Conservation (phyloP, 2,888 invertebrate species). For the Lomographa bimaculata region DNA sequence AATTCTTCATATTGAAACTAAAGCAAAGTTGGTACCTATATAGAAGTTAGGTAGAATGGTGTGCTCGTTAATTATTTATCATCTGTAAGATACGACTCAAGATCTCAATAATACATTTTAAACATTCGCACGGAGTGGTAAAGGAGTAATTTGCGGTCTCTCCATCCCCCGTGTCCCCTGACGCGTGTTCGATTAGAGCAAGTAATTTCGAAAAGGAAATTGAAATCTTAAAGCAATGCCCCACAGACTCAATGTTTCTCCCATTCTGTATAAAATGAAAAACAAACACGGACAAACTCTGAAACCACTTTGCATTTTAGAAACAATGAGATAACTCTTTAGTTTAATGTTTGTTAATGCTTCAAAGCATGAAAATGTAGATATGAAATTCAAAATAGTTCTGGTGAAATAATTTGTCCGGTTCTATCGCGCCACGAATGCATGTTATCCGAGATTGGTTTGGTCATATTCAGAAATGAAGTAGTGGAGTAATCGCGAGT, state of each 20-base stretch:
- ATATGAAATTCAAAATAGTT: too few relatives aligned
- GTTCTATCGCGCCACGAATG: conserved; percentile 38
- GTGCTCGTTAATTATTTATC: conserved; percentile 58
- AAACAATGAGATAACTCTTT: conserved; percentile 25
- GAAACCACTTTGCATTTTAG: conserved; percentile 32
- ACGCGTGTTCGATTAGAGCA: conserved; percentile 82
- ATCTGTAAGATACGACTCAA: conserved; percentile 46
- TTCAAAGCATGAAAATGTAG: conserved; percentile 15
- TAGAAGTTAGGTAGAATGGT: too few relatives aligned
- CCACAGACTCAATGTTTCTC: conserved; percentile 72
- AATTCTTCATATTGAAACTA: too few relatives aligned
- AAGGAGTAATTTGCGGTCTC: conserved; percentile 76
- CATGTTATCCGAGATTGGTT: conserved; percentile 39
- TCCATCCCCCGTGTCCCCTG: conserved; percentile 58
- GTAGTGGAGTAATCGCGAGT: conserved; percentile 62
- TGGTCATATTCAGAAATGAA: conserved; percentile 60
- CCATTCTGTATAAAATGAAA: conserved; percentile 65
- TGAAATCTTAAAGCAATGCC: conserved; percentile 82
- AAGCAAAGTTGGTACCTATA: too few relatives aligned
- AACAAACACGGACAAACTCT: conserved; percentile 50
- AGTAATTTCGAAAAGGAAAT: conserved; percentile 83
- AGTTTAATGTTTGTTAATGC: conserved; percentile 22
- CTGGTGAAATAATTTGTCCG: conserved; percentile 42
- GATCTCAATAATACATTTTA: conserved; percentile 75
- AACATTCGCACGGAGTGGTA: conserved; percentile 73